These are phyloP conservation scores for Ennomos quercinarius DNA, from an alignment of 2,888 invertebrate species.

Conservation along the genomic window DNA sequence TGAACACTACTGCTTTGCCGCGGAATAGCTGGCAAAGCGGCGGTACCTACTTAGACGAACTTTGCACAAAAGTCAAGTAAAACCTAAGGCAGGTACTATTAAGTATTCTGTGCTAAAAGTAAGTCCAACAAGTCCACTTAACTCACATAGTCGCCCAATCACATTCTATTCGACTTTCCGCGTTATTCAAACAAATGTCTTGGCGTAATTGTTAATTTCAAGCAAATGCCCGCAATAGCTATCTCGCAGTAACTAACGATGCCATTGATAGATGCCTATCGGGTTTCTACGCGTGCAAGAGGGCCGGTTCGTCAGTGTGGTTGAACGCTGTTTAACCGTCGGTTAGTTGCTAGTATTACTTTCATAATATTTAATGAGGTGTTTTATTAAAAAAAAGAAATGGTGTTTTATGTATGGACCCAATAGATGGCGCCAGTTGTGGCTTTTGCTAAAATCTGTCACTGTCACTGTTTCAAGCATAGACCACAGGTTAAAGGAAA, in stretches of 20 bases:
- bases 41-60: no score
- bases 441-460: no score
- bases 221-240: conserved; percentile 79
- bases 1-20: no score
- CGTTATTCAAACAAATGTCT: conserved; percentile 67
- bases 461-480: no score
- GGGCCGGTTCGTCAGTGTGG: conserved; percentile 43
- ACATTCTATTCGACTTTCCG: conserved; percentile 27
- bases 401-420: no score
- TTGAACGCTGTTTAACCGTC: conserved; percentile 36
- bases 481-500: no score
- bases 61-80: no score
- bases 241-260: conserved; percentile 80
- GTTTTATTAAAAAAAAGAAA: no score
- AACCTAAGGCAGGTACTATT: no score
- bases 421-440: no score
- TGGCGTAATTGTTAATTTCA: conserved; percentile 82
- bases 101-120: background rate
- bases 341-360: background rate
- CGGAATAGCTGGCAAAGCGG: no score
- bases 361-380: no score
- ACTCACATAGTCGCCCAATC: conserved; percentile 16
- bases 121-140: conserved; percentile 13
- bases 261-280: conserved; percentile 82
- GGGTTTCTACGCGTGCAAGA: conserved; percentile 71